Evolutionary conservation across 2,888 invertebrate species (phyloP), one percentile per base, ranked within the genome.

Genomic region (Deilephila elpenor): DNA sequence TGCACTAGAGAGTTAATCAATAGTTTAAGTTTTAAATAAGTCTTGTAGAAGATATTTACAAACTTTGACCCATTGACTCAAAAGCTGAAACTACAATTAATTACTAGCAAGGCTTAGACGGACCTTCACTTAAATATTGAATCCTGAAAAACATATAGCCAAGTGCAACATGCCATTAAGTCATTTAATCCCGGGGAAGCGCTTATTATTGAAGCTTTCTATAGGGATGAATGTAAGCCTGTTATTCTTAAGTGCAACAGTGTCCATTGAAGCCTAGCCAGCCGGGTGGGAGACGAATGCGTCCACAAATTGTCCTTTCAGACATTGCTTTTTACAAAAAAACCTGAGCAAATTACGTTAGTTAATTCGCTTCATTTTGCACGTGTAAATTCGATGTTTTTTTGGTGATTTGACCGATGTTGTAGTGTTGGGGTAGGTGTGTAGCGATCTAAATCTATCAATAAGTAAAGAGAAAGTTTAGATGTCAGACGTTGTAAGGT

Each of bases 231-330:
- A 62, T 62, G 37, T 56, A 56, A 56, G 56, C 19, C 19, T 37
- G 62, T 62, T n/a, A 62, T 62, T 34, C n/a, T 34, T 37, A n/a
- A 62, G 62, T 34, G 19, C 34, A 37, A 37, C 62, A 62, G 7
- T 62, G n/a, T 62, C 62, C 37, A 62, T 34, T 32, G 61, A 61
- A 32, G 44, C 44, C 44, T 6, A 32, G 44, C 44, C 44, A 61
- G 61, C 20, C 5, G 61, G 32, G 32, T 32, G 32, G 5, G 61
- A 29, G 32, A 5, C 32, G 61, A 61, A 61, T 32, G 32, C 29
- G 61, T 61, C 61, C 61, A 62, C 34, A 62, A 62, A 62, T 62
- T 62, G 37, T 37, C 19, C 62, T 37, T 37, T n/a, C 19, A 37
- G 17, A 62, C n/a, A 62, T n/a, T 62, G 37, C 62, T 37, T 6